Percentiles rank a stretch among this genome's conserved stretches.
Evolutionary conservation across 2,888 invertebrate genomes (phyloP).

Genomic region (Epistrophe eligans): DNA sequence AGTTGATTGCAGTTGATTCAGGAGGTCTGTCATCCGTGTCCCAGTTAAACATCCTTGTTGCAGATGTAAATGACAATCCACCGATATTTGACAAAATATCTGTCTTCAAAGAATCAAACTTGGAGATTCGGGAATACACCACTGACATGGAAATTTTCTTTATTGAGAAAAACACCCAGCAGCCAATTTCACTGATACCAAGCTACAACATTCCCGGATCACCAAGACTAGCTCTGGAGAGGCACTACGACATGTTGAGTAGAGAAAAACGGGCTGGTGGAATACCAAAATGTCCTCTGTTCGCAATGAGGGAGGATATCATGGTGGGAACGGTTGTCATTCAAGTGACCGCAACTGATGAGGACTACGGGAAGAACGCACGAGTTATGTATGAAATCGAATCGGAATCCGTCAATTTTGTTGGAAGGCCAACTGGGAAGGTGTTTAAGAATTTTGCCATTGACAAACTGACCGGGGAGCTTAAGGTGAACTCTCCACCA

Average conservation of each 20-base stretch:
- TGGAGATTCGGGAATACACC: slow-evolving; percentile 87
- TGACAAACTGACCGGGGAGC: slow-evolving; percentile 90
- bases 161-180: slow-evolving; percentile 80
- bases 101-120: slow-evolving; percentile 88
- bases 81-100: slow-evolving; percentile 89
- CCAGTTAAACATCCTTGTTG: slow-evolving; percentile 88
- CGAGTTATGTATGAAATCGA: slow-evolving; percentile 89
- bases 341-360: slow-evolving; percentile 89
- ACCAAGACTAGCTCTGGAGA: slow-evolving; percentile 78
- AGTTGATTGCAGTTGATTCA: slow-evolving; percentile 90
- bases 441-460: slow-evolving; percentile 87
- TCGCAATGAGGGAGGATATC: slow-evolving; percentile 90
- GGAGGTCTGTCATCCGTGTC: slow-evolving; percentile 91
- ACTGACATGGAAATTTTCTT: slow-evolving; percentile 85
- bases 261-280: slow-evolving; percentile 78
- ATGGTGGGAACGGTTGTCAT: slow-evolving; percentile 89
- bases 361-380: slow-evolving; percentile 89
- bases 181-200: slow-evolving; percentile 75
- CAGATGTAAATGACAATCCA: slow-evolving; percentile 93
- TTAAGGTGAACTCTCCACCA: slow-evolving; percentile 88
- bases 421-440: slow-evolving; percentile 82
- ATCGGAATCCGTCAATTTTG: slow-evolving; percentile 88
- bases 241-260: slow-evolving; percentile 55
- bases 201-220: slow-evolving; percentile 81
- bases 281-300: slow-evolving; percentile 85